These are phyloP conservation scores for Cotesia congregata DNA, from an alignment of 2,888 invertebrate species.

Conservation along the genomic window DNA sequence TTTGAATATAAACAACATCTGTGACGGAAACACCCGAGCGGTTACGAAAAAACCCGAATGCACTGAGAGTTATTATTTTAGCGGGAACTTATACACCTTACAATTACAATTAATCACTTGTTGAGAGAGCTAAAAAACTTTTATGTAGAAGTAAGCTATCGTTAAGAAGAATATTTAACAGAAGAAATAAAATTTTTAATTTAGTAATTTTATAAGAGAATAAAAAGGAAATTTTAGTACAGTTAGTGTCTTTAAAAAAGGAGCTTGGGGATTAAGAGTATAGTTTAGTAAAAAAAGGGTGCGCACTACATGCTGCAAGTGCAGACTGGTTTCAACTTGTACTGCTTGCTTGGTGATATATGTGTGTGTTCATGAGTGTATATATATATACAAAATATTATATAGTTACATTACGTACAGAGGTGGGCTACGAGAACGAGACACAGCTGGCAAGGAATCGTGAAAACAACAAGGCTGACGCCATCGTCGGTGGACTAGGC, in stretches of 20 bases:
- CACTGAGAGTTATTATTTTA: neutral
- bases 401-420: too few species aligned
- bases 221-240: neutral
- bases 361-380: too few species aligned
- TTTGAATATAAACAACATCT: neutral
- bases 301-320: neutral
- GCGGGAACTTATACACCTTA: neutral
- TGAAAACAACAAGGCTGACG: conserved; percentile 27
- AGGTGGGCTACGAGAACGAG: neutral
- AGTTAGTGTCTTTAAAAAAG: neutral
- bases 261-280: neutral
- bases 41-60: neutral
- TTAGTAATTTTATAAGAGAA: neutral
- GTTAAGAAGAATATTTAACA: neutral
- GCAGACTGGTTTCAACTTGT: neutral
- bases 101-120: neutral
- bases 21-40: neutral
- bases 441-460: conserved; percentile 41
- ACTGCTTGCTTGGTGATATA: neutral
- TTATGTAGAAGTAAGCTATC: too few species aligned
- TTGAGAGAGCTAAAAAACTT: neutral
- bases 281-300: neutral
- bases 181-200: neutral
- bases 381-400: too few species aligned
- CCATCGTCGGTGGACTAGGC: conserved; percentile 16